A percentile compares a stretch with the other conserved stretches of the same genome.
These are phyloP conservation scores for Ceryle rudis DNA, from an alignment of 2,797 vertebrate species.

Conservation along the genomic window DNA sequence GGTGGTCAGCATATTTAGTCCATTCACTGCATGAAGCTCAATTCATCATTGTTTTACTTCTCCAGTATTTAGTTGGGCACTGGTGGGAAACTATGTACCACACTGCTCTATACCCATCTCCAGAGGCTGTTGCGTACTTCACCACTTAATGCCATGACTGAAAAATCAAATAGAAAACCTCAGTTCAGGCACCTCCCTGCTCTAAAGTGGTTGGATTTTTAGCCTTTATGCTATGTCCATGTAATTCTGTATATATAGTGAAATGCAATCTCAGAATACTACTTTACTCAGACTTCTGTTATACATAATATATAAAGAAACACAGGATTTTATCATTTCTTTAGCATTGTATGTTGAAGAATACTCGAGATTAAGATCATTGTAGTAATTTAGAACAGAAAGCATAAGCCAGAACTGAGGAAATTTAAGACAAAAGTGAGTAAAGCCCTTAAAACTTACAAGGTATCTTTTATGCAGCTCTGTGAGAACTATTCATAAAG, in stretches of 20 bases:
- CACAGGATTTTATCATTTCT: background rate
- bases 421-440: background rate
- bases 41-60: background rate
- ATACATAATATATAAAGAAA: background rate
- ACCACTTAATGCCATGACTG: rapidly evolving
- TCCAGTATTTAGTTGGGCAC: background rate
- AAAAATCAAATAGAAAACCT: background rate
- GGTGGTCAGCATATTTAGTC: background rate
- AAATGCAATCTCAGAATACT: background rate
- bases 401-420: background rate
- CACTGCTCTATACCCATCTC: rapidly evolving
- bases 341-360: background rate
- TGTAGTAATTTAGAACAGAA: background rate
- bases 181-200: background rate
- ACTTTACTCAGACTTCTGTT: background rate
- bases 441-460: background rate
- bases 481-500: background rate
- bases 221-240: background rate
- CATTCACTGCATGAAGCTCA: background rate
- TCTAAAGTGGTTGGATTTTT: background rate
- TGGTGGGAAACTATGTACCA: rapidly evolving
- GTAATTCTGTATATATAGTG: background rate
- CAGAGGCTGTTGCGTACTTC: background rate
- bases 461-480: rapidly evolving
- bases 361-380: background rate